Conservation (phyloP, 2,888 invertebrate genomes). For the Maniola hyperantus region DNA sequence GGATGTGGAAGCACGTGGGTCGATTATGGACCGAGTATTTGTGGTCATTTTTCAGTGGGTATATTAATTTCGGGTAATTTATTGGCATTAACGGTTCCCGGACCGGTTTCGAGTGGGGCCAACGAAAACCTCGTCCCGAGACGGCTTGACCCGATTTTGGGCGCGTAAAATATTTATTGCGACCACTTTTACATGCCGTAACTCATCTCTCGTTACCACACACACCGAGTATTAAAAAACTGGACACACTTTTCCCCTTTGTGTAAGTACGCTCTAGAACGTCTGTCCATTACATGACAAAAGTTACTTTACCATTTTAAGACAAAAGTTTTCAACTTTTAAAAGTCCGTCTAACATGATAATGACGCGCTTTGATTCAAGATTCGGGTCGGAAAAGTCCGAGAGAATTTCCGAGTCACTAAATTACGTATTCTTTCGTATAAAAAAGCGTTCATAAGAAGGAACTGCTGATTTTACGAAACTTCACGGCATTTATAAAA, state of each 20-base stretch:
- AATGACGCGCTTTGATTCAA: slow-evolving; percentile 20
- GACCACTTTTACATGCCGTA: slow-evolving; percentile 33
- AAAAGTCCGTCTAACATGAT: slow-evolving; percentile 22
- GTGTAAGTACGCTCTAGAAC: neutral
- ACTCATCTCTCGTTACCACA: slow-evolving; percentile 26
- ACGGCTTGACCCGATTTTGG: slow-evolving; percentile 34
- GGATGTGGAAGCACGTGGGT: slow-evolving; percentile 11
- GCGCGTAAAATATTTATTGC: slow-evolving; percentile 31
- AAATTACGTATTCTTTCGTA: slow-evolving; percentile 13
- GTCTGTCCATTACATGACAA: too few relatives aligned
- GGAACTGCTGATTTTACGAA: slow-evolving; percentile 19
- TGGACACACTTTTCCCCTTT: neutral
- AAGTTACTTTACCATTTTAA: too few relatives aligned
- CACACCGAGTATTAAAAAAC: neutral
- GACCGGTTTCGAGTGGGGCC: slow-evolving; percentile 40
- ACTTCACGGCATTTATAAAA: slow-evolving; percentile 1
- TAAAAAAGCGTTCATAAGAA: slow-evolving; percentile 10
- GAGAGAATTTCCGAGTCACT: slow-evolving; percentile 7
- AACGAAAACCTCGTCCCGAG: slow-evolving; percentile 38
- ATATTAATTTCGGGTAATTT: slow-evolving; percentile 42
- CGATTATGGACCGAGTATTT: slow-evolving; percentile 35
- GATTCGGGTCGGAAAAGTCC: slow-evolving; percentile 9
- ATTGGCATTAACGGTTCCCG: slow-evolving; percentile 39
- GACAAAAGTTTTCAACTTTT: slow-evolving; percentile 20
- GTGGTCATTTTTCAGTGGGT: slow-evolving; percentile 49